phyloP scores from a whole-genome alignment of 2,888 invertebrate species.

The Plemyria rubiginata region DNA sequence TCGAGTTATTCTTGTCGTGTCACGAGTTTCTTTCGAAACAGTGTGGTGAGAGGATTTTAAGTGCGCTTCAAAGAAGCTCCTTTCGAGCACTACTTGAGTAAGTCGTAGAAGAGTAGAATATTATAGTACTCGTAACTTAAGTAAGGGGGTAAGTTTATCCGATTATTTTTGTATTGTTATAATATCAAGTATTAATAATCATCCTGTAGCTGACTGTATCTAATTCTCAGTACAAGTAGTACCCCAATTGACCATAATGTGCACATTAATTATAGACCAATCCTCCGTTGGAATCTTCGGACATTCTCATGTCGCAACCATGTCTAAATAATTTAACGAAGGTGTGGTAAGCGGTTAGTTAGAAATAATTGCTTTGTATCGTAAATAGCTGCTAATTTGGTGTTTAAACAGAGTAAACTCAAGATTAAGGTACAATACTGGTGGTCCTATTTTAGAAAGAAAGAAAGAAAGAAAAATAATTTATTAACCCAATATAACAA shows the following conservation, averaged over 20 bases:
- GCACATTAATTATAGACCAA: conserved; percentile 22
- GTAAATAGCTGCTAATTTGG: conserved; percentile 1
- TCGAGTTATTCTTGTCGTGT: no score
- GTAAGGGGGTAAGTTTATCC: no score
- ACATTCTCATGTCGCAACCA: conserved; percentile 34
- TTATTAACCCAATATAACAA: no score
- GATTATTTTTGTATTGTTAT: no score
- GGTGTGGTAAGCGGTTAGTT: conserved; percentile 14
- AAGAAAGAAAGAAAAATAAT: no score
- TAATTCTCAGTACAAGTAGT: conserved; percentile 23
- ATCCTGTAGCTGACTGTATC: conserved; percentile 1
- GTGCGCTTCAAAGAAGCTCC: no score
- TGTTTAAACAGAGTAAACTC: not conserved
- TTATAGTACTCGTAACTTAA: no score
- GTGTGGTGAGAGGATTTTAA: no score
- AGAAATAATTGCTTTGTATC: conserved; percentile 5
- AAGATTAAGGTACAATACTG: not conserved
- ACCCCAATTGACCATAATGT: conserved; percentile 31
- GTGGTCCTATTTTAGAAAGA: not conserved
- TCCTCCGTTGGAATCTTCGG: conserved; percentile 33
- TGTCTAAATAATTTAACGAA: conserved; percentile 6
- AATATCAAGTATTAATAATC: no score
- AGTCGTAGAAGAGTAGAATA: no score
- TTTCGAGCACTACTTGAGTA: no score
- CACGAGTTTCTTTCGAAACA: no score